Percentiles rank a stretch among this genome's conserved stretches.
Evolutionary conservation across 2,888 invertebrate species (phyloP).

Genomic region (Athalia cordata): DNA sequence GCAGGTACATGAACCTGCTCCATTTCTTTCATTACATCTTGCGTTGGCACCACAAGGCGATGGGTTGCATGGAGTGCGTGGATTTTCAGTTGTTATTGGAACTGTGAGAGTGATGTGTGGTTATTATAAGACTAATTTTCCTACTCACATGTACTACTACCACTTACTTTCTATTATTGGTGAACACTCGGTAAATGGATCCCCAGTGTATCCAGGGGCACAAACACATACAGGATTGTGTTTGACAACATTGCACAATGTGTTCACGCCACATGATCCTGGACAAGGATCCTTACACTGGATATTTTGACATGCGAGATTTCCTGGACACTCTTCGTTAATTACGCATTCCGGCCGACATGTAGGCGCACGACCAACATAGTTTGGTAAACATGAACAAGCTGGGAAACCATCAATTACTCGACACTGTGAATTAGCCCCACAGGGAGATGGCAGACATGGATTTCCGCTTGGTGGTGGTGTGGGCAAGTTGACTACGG

Average conservation of each 20-base stretch:
- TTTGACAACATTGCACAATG: slow-evolving; percentile 86
- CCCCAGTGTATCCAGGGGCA: slow-evolving; percentile 85
- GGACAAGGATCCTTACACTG: slow-evolving; percentile 89
- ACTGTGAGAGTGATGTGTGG: slow-evolving; percentile 66
- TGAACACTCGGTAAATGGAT: slow-evolving; percentile 87
- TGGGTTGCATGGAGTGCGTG: slow-evolving; percentile 86
- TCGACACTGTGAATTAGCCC: slow-evolving; percentile 88
- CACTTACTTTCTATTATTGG: slow-evolving; percentile 70
- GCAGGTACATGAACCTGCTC: slow-evolving; percentile 89
- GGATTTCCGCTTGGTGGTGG: slow-evolving; percentile 79
- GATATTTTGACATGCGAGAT: slow-evolving; percentile 88
- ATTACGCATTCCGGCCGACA: slow-evolving; percentile 91
- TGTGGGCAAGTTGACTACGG: slow-evolving; percentile 75
- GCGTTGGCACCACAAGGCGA: slow-evolving; percentile 92
- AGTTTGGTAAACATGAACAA: slow-evolving; percentile 87
- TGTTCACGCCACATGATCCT: slow-evolving; percentile 87
- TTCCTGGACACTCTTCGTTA: slow-evolving; percentile 89
- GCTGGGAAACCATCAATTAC: slow-evolving; percentile 85
- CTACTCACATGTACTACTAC: neutral
- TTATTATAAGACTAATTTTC: slow-evolving; percentile 1
- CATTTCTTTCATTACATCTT: slow-evolving; percentile 87
- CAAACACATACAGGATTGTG: slow-evolving; percentile 91
- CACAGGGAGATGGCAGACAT: slow-evolving; percentile 89
- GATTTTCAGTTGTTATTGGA: slow-evolving; percentile 78
- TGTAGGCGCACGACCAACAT: slow-evolving; percentile 88